Percentiles rank a stretch among this genome's conserved stretches.
Conservation (phyloP, 2,113 vertebrate species). For the Brachionichthys hirsutus region DNA sequence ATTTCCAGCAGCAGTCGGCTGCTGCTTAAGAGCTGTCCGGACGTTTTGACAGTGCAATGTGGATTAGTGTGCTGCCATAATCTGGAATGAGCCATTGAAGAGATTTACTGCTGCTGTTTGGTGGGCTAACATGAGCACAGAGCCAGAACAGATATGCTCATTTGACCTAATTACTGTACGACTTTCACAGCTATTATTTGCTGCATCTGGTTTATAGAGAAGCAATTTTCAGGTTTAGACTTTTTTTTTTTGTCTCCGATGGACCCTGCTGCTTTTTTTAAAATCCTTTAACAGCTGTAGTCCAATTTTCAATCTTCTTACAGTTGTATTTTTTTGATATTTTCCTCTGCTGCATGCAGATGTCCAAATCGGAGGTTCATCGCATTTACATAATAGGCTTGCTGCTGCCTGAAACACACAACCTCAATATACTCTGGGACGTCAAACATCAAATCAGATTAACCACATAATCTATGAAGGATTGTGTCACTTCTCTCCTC, state of each 20-base stretch:
- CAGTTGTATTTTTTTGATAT: conserved; percentile 24
- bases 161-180: conserved; percentile 3
- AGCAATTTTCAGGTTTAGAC: background rate
- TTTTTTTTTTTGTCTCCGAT: background rate
- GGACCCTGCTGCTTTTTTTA: background rate
- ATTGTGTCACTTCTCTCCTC: conserved; percentile 46
- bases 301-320: conserved; percentile 8
- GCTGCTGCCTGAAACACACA: conserved; percentile 29
- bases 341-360: conserved; percentile 17
- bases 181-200: conserved; percentile 1
- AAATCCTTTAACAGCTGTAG: background rate
- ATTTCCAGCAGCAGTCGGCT: conserved; percentile 48
- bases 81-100: conserved; percentile 73
- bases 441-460: conserved; percentile 65
- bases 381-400: conserved; percentile 47
- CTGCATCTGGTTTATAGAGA: background rate
- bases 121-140: conserved; percentile 56
- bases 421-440: conserved; percentile 36
- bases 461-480: conserved; percentile 51
- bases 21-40: conserved; percentile 63
- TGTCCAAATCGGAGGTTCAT: conserved; percentile 38
- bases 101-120: conserved; percentile 60
- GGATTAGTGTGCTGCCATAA: conserved; percentile 76
- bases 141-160: conserved; percentile 8
- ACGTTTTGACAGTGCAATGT: conserved; percentile 68